Evolutionary conservation across 2,888 invertebrate genomes (phyloP).

Genomic region (Drosophila affinis): DNA sequence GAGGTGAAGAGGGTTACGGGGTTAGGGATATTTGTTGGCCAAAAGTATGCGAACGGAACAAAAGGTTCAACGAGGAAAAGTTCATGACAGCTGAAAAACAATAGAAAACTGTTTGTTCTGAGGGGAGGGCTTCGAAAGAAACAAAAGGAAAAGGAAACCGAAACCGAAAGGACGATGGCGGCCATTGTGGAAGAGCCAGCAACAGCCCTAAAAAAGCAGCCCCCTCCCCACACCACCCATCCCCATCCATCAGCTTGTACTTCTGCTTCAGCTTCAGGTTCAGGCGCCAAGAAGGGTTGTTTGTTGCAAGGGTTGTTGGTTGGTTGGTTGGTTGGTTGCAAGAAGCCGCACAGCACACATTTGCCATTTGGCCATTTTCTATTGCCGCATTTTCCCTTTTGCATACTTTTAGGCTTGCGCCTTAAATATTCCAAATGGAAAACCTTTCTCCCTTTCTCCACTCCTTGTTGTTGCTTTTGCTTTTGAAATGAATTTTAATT

Average conservation of each 20-base stretch:
- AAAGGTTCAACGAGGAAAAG: constrained; percentile 58
- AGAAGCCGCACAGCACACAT: constrained; percentile 33
- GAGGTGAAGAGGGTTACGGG: constrained; percentile 45
- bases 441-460: constrained; percentile 16
- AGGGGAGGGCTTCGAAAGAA: constrained; percentile 43
- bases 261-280: constrained; percentile 3
- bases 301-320: constrained; percentile 39
- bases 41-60: constrained; percentile 65
- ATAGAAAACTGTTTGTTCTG: constrained; percentile 54
- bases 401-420: constrained; percentile 79
- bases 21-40: constrained; percentile 70
- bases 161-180: constrained; percentile 38
- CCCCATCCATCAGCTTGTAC: too few species aligned
- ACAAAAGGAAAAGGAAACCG: constrained; percentile 57
- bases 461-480: constrained; percentile 19
- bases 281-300: constrained; percentile 35
- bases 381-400: constrained; percentile 42
- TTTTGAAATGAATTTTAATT: constrained; percentile 81
- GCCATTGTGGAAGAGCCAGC: constrained; percentile 65
- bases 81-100: constrained; percentile 65
- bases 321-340: neutral
- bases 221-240: constrained; percentile 19
- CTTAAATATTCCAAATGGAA: constrained; percentile 71
- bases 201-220: constrained; percentile 33
- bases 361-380: constrained; percentile 30